Evolutionary conservation across 2,888 invertebrate genomes (phyloP).

Genomic region (Phania funesta): DNA sequence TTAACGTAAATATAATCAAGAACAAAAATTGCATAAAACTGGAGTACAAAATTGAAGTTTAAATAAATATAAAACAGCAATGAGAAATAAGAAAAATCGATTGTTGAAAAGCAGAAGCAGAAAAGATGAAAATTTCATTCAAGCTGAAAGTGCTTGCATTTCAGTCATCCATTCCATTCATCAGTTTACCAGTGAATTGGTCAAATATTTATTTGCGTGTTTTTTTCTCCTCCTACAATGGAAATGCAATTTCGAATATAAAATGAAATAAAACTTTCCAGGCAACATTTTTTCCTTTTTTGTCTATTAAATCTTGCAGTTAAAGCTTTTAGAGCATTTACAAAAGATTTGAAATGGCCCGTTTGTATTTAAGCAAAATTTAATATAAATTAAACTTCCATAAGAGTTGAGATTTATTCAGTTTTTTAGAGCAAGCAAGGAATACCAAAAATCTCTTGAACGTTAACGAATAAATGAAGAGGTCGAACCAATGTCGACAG

Average conservation of each 20-base stretch:
- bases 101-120: background rate
- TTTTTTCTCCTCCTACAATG: slow-evolving; percentile 8
- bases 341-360: too few species aligned
- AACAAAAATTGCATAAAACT: slow-evolving; percentile 17
- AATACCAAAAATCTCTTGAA: too few species aligned
- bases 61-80: slow-evolving; percentile 21
- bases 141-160: slow-evolving; percentile 15
- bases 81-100: background rate
- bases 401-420: too few species aligned
- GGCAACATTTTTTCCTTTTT: background rate
- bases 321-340: too few species aligned
- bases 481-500: too few species aligned
- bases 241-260: slow-evolving; percentile 17
- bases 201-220: slow-evolving; percentile 44
- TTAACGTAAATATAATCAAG: slow-evolving; percentile 46
- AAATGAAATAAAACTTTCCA: background rate
- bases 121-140: slow-evolving; percentile 29
- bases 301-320: too few species aligned
- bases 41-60: slow-evolving; percentile 18
- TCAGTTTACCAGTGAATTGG: slow-evolving; percentile 34
- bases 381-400: too few species aligned
- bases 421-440: too few species aligned
- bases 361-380: too few species aligned
- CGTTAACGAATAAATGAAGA: too few species aligned
- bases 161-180: slow-evolving; percentile 8